Evolutionary conservation across 1,140 invertebrate genomes (phyloP), one percentile per base, ranked within the genome.

Genomic region (Bombus affinis): DNA sequence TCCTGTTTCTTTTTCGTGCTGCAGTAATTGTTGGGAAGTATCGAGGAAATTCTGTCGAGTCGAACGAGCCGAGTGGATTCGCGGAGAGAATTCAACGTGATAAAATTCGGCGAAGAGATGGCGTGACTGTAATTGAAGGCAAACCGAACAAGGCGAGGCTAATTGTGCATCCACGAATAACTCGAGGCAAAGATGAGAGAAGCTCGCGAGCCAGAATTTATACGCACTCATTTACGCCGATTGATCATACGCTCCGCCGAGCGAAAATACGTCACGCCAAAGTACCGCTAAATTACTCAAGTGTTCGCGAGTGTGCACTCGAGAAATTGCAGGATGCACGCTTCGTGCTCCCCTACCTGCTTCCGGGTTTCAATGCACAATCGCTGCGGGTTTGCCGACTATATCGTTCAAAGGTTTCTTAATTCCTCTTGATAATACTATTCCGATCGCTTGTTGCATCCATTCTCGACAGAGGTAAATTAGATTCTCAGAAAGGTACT

Each of bases 271-370:
- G 88, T 88, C 89, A 86, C 80, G 88, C 86, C 86, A 85, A 90
- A 90, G 82, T 90, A 90, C 88, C 88, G 89, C 86, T 90, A 90
- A 90, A 90, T 90, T 90, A 90, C 89, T 90, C 89, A 82, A 90
- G 88, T 87, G 86, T 89, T 90, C 81, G 89, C 88, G 83, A 90
- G 85, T 84, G 85, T 85, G 88, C 85, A 83, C 86, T 89, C 86
- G 88, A 90, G 89, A 89, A 90, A 90, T 90, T 90, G 86, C 89
- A 89, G 86, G 88, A 89, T 88, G 85, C 86, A 89, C 88, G 89
- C 72, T 87, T 76, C 75, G 77, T 89, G 89, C 77, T 35, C 57
- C 73, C 82, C 47, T 25, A 25, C 39, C 68, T 72, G 57, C 44
- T 28, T 65, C 44, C 79, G 37, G 73, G 37, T 77, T 76, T 71